Percentiles rank a stretch among this genome's conserved stretches.
These are phyloP conservation scores for Agonopterix subpropinquella DNA, from an alignment of 2,888 invertebrate species.

Conservation along the genomic window DNA sequence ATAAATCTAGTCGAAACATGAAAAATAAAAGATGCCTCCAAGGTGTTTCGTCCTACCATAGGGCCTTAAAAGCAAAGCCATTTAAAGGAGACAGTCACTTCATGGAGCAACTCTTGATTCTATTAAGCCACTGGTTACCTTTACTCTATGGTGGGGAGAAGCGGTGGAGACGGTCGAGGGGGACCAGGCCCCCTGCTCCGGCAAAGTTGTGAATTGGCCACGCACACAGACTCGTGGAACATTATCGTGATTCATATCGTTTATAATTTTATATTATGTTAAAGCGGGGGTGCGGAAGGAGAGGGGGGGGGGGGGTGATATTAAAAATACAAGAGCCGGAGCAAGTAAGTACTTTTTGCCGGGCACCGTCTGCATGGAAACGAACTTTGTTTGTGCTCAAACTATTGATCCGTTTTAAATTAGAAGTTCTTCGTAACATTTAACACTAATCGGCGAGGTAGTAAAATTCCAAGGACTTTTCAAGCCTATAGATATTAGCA, in stretches of 20 bases:
- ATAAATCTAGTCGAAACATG: too few species aligned
- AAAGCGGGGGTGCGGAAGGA: conserved; percentile 48
- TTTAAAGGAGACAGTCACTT: too few species aligned
- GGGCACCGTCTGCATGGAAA: conserved; percentile 58
- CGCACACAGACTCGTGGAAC: conserved; percentile 60
- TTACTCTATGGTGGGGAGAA: conserved; percentile 25
- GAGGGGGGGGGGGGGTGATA: conserved; percentile 43
- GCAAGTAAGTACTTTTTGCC: conserved; percentile 55
- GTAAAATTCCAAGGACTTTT: too few species aligned
- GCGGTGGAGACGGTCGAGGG: conserved; percentile 18
- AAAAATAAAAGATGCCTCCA: too few species aligned
- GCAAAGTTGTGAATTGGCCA: conserved; percentile 70
- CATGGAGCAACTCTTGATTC: too few species aligned
- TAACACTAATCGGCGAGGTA: too few species aligned
- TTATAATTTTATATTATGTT: conserved; percentile 76
- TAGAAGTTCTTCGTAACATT: conserved; percentile 7
- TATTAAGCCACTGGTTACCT: conserved; percentile 3
- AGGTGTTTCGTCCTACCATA: too few species aligned
- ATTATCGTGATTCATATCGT: conserved; percentile 75
- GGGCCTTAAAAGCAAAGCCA: too few species aligned
- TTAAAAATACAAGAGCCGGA: conserved; percentile 69
- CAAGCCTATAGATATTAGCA: too few species aligned
- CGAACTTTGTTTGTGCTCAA: conserved; percentile 62
- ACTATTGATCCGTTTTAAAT: conserved; percentile 49
- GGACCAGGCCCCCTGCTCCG: conserved; percentile 39